These are phyloP conservation scores for Bos indicus DNA, from an alignment of 2,113 vertebrate genomes.

Conservation along the genomic window DNA sequence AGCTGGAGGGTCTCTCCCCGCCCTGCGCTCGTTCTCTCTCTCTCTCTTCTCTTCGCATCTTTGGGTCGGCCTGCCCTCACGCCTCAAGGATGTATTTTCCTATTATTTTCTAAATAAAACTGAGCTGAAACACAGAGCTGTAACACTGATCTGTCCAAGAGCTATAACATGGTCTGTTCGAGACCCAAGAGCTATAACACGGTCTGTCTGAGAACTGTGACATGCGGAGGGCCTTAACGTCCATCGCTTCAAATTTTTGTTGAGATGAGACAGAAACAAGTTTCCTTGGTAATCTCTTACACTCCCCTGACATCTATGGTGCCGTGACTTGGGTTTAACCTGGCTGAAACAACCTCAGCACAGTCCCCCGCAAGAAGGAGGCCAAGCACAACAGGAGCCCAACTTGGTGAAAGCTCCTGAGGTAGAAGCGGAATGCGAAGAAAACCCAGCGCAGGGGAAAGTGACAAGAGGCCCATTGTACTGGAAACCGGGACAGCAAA, in stretches of 20 bases:
- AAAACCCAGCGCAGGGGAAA: background rate
- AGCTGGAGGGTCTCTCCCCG: background rate
- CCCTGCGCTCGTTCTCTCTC: fast-evolving
- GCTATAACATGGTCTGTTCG: background rate
- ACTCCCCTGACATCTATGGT: background rate
- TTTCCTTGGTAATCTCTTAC: background rate
- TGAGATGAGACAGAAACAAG: background rate
- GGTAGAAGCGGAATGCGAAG: background rate
- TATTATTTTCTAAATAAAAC: background rate
- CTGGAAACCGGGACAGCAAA: background rate
- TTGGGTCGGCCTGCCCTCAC: background rate
- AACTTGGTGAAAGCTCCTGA: background rate
- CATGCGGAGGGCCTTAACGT: background rate
- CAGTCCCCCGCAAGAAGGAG: background rate
- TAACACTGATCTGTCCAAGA: background rate
- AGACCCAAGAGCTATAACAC: background rate
- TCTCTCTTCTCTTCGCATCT: background rate
- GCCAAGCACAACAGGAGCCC: background rate
- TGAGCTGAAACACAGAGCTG: background rate
- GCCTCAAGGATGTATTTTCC: background rate
- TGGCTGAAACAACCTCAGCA: background rate
- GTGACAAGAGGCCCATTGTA: background rate
- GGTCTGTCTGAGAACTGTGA: background rate
- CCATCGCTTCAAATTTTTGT: background rate
- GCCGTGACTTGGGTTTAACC: background rate